These are phyloP conservation scores for Trypoxylon attenuatum DNA, from an alignment of 2,888 invertebrate genomes.

Conservation along the genomic window DNA sequence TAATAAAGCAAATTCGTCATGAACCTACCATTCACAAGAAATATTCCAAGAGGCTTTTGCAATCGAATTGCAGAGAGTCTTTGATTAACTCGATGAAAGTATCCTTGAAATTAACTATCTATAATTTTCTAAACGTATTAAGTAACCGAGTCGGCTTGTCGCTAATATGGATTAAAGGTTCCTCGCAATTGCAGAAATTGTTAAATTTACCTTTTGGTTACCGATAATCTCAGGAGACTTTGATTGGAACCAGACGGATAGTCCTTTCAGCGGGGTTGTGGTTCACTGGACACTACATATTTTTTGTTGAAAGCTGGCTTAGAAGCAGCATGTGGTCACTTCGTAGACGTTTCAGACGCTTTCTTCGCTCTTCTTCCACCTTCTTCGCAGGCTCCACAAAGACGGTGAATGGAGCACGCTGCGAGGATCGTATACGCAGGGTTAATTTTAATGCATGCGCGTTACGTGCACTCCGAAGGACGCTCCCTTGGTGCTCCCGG, in stretches of 20 bases:
- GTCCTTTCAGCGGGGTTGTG: constrained; percentile 21
- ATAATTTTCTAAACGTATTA: no score
- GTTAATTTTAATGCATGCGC: constrained; percentile 49
- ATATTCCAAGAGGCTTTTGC: no score
- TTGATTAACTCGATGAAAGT: no score
- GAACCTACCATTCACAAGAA: no score
- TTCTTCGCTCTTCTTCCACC: background rate
- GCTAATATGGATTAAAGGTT: constrained; percentile 36
- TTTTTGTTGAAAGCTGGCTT: constrained; percentile 24
- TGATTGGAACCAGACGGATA: constrained; percentile 25
- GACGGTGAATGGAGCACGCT: constrained; percentile 41
- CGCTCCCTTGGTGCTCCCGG: constrained; percentile 24
- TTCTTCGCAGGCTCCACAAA: background rate
- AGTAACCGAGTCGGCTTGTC: constrained; percentile 22
- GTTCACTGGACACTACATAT: constrained; percentile 29
- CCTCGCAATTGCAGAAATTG: constrained; percentile 37
- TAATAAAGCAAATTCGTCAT: no score
- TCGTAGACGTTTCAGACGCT: constrained; percentile 14
- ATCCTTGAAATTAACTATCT: no score
- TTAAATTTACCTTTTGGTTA: constrained; percentile 40
- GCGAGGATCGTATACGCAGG: constrained; percentile 43
- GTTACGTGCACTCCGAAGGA: constrained; percentile 39
- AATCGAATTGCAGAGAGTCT: no score
- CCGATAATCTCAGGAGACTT: constrained; percentile 3
- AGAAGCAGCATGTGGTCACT: constrained; percentile 26